Percentiles rank a stretch among this genome's conserved stretches.
Evolutionary conservation across 2,888 invertebrate genomes (phyloP).

Genomic region (Aspidiotus rigidus): DNA sequence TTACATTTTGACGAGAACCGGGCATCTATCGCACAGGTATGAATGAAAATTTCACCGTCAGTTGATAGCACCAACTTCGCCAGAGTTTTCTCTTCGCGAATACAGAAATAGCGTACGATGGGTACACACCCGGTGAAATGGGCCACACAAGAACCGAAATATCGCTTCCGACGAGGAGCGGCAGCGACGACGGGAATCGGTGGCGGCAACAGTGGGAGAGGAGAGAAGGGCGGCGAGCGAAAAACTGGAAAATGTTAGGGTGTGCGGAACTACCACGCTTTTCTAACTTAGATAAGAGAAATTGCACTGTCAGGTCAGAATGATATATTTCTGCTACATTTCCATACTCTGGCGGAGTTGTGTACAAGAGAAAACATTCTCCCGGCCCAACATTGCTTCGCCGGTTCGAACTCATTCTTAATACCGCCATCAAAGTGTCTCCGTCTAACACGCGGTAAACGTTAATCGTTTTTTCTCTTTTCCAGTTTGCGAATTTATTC

Average conservation of each 20-base stretch:
- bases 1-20: slow-evolving; percentile 4
- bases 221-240: slow-evolving; percentile 19
- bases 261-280: slow-evolving; percentile 34
- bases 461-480: slow-evolving; percentile 34
- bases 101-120: not conserved
- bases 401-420: slow-evolving; percentile 21
- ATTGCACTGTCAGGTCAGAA: slow-evolving; percentile 82
- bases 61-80: slow-evolving; percentile 22
- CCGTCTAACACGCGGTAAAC: slow-evolving; percentile 28
- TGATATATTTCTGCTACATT: slow-evolving; percentile 85
- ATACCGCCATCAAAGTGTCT: slow-evolving; percentile 31
- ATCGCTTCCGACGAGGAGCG: not conserved
- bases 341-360: slow-evolving; percentile 51
- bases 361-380: slow-evolving; percentile 25
- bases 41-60: slow-evolving; percentile 22
- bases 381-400: slow-evolving; percentile 3
- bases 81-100: slow-evolving; percentile 1
- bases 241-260: slow-evolving; percentile 31
- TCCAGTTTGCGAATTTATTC: slow-evolving; percentile 31
- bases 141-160: slow-evolving; percentile 29
- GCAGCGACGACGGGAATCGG: not conserved
- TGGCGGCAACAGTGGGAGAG: not conserved
- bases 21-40: slow-evolving; percentile 3
- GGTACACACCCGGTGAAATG: slow-evolving; percentile 24
- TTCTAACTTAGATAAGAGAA: slow-evolving; percentile 43